Evolutionary conservation across 2,113 vertebrate genomes (phyloP).

Genomic region (Vireo altiloquus): DNA sequence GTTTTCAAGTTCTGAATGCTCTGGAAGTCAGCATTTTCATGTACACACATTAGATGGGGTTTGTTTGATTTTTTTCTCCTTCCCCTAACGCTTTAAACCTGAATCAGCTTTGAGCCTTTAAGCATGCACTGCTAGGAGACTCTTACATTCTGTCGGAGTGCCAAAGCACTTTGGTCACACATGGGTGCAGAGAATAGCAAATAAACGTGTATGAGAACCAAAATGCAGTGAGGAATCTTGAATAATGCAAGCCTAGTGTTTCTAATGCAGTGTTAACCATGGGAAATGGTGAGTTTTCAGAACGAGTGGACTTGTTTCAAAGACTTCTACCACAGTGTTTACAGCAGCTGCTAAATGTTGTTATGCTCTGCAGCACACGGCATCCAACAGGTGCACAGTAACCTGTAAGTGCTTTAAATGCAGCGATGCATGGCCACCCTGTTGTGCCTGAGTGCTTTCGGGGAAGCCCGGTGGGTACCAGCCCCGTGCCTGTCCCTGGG

Average conservation of each 20-base stretch:
- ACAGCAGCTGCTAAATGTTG: not conserved
- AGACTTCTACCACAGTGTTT: not conserved
- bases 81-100: constrained; percentile 52
- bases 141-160: not conserved
- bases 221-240: not conserved
- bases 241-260: constrained; percentile 16
- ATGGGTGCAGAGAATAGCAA: not conserved
- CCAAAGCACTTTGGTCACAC: constrained; percentile 47
- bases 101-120: constrained; percentile 40
- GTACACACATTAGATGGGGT: not conserved
- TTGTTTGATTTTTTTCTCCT: not conserved
- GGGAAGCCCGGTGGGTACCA: not conserved
- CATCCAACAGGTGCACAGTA: not conserved
- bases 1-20: constrained; percentile 31
- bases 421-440: accelerated
- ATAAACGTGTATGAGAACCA: not conserved
- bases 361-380: not conserved
- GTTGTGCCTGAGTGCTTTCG: not conserved
- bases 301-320: not conserved
- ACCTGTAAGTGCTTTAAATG: not conserved
- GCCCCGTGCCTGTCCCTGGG: not conserved
- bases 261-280: not conserved
- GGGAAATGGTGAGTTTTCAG: not conserved
- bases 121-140: constrained; percentile 13
- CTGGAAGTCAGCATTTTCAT: constrained; percentile 34